phyloP scores from a whole-genome alignment of 2,113 vertebrate species.

The Falcunculus frontatus region DNA sequence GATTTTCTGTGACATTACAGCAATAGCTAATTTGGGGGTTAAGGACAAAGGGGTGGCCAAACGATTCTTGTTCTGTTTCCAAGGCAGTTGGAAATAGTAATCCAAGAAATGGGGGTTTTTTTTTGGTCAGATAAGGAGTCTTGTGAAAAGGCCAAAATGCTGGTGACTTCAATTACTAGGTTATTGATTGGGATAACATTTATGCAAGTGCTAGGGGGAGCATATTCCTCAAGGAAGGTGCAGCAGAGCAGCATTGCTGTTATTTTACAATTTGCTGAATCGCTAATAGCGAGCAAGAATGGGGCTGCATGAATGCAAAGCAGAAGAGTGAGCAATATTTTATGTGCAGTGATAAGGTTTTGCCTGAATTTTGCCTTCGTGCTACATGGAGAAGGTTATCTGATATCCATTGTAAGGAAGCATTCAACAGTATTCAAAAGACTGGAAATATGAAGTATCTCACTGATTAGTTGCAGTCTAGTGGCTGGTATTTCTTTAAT shows the following conservation, averaged over 20 bases:
- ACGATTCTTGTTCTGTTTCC: not conserved
- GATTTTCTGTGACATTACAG: not conserved
- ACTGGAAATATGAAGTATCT: not conserved
- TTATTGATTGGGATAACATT: conserved; percentile 60
- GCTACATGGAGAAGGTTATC: not conserved
- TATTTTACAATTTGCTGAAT: conserved; percentile 26
- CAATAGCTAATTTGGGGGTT: not conserved
- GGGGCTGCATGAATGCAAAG: not conserved
- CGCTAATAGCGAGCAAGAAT: not conserved
- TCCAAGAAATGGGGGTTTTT: not conserved
- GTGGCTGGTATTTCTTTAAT: not conserved
- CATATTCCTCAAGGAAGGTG: not conserved
- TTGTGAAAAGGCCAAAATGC: not conserved
- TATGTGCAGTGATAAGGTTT: not conserved
- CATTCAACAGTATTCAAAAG: not conserved
- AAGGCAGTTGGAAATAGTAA: not conserved
- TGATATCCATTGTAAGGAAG: not conserved
- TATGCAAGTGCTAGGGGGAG: conserved; percentile 17
- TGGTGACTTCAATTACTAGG: conserved; percentile 32
- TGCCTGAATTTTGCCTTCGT: not conserved
- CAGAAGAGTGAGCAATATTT: not conserved
- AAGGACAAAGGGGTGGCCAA: not conserved
- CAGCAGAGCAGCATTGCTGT: not conserved
- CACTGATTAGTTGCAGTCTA: not conserved
- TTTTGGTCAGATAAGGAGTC: not conserved